Evolutionary conservation across 2,888 invertebrate genomes (phyloP), one percentile per base, ranked within the genome.

Genomic region (Perithous albicinctus): DNA sequence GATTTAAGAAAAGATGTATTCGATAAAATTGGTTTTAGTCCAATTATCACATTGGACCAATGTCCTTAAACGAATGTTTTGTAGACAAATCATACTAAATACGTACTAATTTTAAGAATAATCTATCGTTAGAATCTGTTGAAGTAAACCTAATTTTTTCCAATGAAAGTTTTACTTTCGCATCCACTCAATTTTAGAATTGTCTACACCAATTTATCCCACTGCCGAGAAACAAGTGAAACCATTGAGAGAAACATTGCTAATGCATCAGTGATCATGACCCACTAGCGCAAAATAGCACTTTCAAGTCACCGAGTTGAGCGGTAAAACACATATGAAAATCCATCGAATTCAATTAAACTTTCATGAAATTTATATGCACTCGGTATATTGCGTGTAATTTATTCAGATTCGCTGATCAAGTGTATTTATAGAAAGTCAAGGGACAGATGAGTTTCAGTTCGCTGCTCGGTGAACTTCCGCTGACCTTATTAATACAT

Each of bases 401-500:
- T 46, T 46, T 26, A 72, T 64, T n/a, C 10, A 35, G 46, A 23
- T n/a, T 26, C 51, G 7, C 18, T 54, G 5, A 32, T 46, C 18
- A 61, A 63, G 43, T 10, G 29, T 78, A 74, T 70, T 66, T 56
- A 70, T 75, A 78, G 67, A 78, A 74, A 69, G 69, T 74, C 12
- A 23, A 20, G n/a, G n/a, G n/a, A 20, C 56, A 18, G 51, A 26
- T 20, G 43, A 46, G 54, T 78, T 70, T 26, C 81, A 64, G 74
- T 74, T 74, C 63, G 64, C 63, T 41, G 70, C 78, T 48, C 81
- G 23, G 51, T 43, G 64, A 54, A 78, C 70, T 75, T 78, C 82
- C 75, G 82, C 8, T 66, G 78, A 78, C 74, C 70, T 75, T 78
- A 78, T 67, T 72, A 73, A 73, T 81, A 69, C 67, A 46, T 41